phyloP scores from a whole-genome alignment of 2,113 vertebrate genomes.

The Hydrolagus affinis region DNA sequence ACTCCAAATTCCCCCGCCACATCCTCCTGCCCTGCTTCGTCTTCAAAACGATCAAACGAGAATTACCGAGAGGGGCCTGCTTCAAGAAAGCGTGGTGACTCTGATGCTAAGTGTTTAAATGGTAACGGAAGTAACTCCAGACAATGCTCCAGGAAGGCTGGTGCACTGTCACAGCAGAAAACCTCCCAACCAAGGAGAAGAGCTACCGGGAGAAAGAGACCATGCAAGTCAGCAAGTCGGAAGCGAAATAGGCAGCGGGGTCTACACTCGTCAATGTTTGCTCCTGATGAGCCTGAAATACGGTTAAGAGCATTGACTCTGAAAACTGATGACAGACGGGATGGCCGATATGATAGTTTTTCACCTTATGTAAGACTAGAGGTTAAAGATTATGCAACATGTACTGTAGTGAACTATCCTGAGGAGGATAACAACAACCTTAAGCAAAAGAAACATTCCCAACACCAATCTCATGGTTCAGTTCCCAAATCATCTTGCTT shows the following conservation, averaged over 20 bases:
- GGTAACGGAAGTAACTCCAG: neutral
- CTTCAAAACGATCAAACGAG: neutral
- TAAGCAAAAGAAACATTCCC: slow-evolving; percentile 42
- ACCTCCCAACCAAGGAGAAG: neutral
- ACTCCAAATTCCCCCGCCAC: neutral
- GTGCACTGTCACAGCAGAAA: neutral
- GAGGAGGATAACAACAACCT: slow-evolving; percentile 46
- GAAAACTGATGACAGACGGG: slow-evolving; percentile 50
- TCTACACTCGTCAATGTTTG: slow-evolving; percentile 41
- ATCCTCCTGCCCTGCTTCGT: neutral
- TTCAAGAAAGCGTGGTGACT: neutral
- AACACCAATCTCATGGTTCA: slow-evolving; percentile 40
- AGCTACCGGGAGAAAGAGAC: neutral
- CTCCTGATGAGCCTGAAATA: slow-evolving; percentile 62
- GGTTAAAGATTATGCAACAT: slow-evolving; percentile 41
- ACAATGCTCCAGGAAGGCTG: neutral
- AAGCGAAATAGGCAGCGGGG: neutral
- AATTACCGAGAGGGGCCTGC: neutral
- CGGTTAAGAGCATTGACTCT: slow-evolving; percentile 55
- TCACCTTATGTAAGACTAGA: slow-evolving; percentile 52
- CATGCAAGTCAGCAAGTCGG: neutral
- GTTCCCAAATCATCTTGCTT: slow-evolving; percentile 56
- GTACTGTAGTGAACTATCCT: slow-evolving; percentile 55
- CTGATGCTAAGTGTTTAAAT: slow-evolving; percentile 13
- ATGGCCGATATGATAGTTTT: slow-evolving; percentile 46